A percentile compares a stretch with the other conserved stretches of the same genome.
Conservation (phyloP, 2,888 invertebrate species). For the Bellardia bayeri region DNA sequence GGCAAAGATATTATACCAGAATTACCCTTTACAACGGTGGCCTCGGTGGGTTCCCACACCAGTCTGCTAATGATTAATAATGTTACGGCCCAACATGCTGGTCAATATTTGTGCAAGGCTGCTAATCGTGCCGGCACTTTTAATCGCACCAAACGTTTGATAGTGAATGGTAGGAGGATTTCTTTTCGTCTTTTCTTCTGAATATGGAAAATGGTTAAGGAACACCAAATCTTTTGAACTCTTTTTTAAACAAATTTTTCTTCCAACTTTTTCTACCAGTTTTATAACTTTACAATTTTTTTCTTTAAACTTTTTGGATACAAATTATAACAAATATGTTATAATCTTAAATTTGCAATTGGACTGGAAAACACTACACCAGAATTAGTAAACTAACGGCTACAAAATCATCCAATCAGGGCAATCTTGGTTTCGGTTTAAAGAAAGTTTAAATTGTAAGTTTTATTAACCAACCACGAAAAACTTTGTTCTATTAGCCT, state of each 20-base stretch:
- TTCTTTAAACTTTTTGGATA: neutral
- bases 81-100: constrained; percentile 87
- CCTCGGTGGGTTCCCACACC: constrained; percentile 82
- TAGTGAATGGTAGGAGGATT: constrained; percentile 86
- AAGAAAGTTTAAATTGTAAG: no score
- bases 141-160: constrained; percentile 85
- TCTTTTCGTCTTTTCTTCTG: neutral
- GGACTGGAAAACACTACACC: neutral
- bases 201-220: constrained; percentile 11
- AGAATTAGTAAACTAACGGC: no score
- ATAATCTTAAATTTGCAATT: neutral
- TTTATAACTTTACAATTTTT: neutral
- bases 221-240: constrained; percentile 9
- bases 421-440: no score
- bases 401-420: no score
- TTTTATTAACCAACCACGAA: no score
- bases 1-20: constrained; percentile 75
- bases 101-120: constrained; percentile 86
- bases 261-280: neutral
- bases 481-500: no score
- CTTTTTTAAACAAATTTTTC: constrained; percentile 6
- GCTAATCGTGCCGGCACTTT: constrained; percentile 86
- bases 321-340: neutral
- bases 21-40: constrained; percentile 78
- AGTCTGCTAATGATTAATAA: constrained; percentile 87